A percentile compares a stretch with the other conserved stretches of the same genome.
phyloP scores from a whole-genome alignment of 2,797 vertebrate genomes.

The Tangara arthus region DNA sequence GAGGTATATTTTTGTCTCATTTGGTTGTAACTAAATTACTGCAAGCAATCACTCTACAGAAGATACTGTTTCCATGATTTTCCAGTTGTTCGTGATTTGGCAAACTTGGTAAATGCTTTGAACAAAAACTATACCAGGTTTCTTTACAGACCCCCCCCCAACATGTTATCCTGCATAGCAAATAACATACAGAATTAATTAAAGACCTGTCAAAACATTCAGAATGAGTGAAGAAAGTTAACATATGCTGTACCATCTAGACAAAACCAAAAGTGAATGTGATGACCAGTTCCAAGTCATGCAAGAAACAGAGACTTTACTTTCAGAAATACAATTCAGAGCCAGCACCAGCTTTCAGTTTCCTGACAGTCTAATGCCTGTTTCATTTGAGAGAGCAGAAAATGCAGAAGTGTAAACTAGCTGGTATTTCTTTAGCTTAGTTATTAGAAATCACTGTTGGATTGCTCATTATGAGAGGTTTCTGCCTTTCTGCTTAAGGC shows the following conservation, averaged over 20 bases:
- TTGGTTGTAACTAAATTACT: not conserved
- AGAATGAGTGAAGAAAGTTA: not conserved
- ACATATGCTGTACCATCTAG: not conserved
- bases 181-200: not conserved
- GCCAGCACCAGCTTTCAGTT: not conserved
- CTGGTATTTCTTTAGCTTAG: not conserved
- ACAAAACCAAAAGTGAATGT: not conserved
- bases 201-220: not conserved
- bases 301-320: not conserved
- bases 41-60: not conserved
- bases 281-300: not conserved
- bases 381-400: not conserved
- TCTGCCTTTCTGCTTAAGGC: not conserved
- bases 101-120: not conserved
- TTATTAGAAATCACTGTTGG: not conserved
- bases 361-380: not conserved
- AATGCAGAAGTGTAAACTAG: not conserved
- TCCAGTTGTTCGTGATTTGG: not conserved
- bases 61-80: not conserved
- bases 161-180: not conserved
- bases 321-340: not conserved
- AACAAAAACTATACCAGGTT: not conserved
- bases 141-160: not conserved
- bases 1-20: not conserved
- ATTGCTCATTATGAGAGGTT: not conserved